A percentile compares a stretch with the other conserved stretches of the same genome.
phyloP scores from a whole-genome alignment of 2,888 invertebrate species.

The Patella caerulea region DNA sequence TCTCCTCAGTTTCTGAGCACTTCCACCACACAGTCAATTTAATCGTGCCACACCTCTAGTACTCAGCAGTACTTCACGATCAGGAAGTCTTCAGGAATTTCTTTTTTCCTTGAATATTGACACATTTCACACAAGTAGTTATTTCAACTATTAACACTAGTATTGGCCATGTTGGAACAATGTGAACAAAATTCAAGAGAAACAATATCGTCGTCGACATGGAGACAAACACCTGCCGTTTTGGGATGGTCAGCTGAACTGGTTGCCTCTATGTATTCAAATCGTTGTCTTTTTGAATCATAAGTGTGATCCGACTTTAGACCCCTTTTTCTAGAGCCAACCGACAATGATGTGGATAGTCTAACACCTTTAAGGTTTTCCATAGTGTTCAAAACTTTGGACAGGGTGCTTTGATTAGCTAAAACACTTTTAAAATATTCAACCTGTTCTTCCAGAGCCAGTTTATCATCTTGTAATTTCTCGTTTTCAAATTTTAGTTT shows the following conservation, averaged over 20 bases:
- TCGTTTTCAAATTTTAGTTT: constrained; percentile 38
- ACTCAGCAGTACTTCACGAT: too few species aligned
- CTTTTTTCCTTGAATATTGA: too few species aligned
- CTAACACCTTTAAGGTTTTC: constrained; percentile 53
- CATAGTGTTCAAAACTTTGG: constrained; percentile 62
- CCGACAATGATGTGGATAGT: constrained; percentile 47
- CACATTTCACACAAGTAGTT: too few species aligned
- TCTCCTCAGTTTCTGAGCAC: too few species aligned
- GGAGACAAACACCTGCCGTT: constrained; percentile 64
- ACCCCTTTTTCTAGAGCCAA: constrained; percentile 44
- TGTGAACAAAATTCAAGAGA: constrained; percentile 64
- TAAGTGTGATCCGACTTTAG: constrained; percentile 57
- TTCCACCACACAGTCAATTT: too few species aligned
- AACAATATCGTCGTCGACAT: constrained; percentile 59
- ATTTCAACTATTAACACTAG: too few species aligned
- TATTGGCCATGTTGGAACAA: constrained; percentile 54
- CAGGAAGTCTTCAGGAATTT: too few species aligned
- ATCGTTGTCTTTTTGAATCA: constrained; percentile 33
- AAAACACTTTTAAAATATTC: constrained; percentile 64
- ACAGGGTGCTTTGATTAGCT: constrained; percentile 63
- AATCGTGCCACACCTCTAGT: too few species aligned
- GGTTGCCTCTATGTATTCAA: constrained; percentile 24
- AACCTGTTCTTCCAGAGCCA: constrained; percentile 57
- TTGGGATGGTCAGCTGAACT: constrained; percentile 23
- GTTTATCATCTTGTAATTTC: constrained; percentile 38